phyloP scores from a whole-genome alignment of 2,888 invertebrate genomes.

The Phengaris alcon region DNA sequence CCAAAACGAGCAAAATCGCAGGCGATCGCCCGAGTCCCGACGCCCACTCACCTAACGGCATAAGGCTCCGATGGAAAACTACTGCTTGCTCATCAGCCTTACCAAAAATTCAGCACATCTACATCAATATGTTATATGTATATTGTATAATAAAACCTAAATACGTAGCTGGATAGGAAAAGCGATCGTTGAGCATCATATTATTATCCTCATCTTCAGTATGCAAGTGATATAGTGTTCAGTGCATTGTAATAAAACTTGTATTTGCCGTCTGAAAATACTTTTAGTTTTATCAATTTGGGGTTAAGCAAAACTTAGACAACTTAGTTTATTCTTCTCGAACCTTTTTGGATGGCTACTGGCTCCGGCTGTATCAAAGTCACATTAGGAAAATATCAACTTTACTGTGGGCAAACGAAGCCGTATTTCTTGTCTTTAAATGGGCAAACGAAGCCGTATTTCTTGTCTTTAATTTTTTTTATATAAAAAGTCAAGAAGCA shows the following conservation, averaged over 20 bases:
- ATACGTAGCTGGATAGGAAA: neutral
- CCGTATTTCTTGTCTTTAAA: neutral
- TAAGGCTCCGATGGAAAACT: neutral
- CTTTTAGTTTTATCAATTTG: neutral
- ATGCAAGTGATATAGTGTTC: no score
- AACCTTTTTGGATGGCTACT: neutral
- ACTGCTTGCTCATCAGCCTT: neutral
- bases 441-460: no score
- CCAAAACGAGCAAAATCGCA: neutral
- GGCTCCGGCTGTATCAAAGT: neutral
- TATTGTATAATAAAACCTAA: no score
- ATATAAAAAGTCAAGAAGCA: neutral
- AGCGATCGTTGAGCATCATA: neutral
- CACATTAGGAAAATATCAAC: neutral
- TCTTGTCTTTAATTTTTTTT: neutral
- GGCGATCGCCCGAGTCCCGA: neutral
- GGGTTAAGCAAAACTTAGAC: neutral
- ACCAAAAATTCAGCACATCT: neutral
- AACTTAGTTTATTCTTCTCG: neutral
- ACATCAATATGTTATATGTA: no score
- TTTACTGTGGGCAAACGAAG: neutral
- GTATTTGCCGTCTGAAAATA: neutral
- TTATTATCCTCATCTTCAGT: neutral
- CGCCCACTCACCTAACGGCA: neutral
- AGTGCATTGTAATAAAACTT: neutral